Evolutionary conservation across 2,888 invertebrate species (phyloP).

Genomic region (Drosophila sordidula): DNA sequence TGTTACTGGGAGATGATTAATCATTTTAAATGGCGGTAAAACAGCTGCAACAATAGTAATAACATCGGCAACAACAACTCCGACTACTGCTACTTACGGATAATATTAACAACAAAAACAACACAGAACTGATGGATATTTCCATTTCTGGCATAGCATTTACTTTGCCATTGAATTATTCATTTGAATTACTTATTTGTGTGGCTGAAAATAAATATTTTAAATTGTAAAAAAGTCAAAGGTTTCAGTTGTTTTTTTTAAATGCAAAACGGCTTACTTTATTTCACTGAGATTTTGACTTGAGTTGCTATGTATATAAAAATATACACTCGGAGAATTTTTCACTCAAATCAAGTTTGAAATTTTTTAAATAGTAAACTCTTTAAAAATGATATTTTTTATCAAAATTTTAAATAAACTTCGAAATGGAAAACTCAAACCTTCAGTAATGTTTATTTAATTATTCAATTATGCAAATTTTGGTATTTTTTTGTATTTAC

Average conservation of each 20-base stretch:
- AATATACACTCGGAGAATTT: too few relatives aligned
- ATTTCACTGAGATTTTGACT: conserved; percentile 11
- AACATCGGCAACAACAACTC: background rate
- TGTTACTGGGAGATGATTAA: conserved; percentile 21
- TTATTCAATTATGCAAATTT: too few relatives aligned
- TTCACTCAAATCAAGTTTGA: too few relatives aligned
- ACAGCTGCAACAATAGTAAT: conserved; percentile 23
- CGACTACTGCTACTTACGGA: background rate
- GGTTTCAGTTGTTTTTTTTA: conserved; percentile 16
- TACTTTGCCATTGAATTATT: conserved; percentile 35
- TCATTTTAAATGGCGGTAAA: conserved; percentile 15
- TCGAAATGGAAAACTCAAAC: too few relatives aligned
- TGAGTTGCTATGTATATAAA: background rate
- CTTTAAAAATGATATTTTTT: too few relatives aligned
- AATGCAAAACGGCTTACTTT: conserved; percentile 35
- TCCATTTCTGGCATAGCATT: conserved; percentile 1
- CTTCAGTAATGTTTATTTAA: too few relatives aligned
- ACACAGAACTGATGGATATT: background rate
- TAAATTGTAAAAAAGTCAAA: conserved; percentile 17
- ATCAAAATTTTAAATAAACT: too few relatives aligned
- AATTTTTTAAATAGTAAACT: too few relatives aligned
- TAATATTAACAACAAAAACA: conserved; percentile 14
- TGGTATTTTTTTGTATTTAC: too few relatives aligned
- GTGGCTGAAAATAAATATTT: conserved; percentile 26
- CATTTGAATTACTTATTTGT: conserved; percentile 31